Base-by-base conservation (phyloP, 2,888 invertebrate species). In the Brachyptera putata region DNA sequence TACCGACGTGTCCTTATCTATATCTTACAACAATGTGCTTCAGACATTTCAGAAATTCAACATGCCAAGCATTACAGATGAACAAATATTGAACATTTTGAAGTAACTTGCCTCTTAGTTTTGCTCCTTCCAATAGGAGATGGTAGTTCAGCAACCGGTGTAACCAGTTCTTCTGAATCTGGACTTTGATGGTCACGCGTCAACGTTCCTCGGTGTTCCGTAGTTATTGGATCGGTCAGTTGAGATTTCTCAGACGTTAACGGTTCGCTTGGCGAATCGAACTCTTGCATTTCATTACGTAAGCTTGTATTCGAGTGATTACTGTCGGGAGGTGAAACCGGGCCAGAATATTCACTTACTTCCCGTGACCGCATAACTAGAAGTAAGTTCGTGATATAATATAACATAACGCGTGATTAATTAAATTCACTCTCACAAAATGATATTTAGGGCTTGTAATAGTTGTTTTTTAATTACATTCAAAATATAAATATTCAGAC, bases 201-300 rank as follows among this genome's bases (percentile, higher is more conserved):
- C 39, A 75, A 70, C 26, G 75, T 73, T 64, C 76, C 74, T 63
- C 76, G 75, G 68, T 75, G 75, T 67, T 75, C 76, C 61, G 75
- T 67, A 66, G 71, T 73, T 24, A 76, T 61, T 1, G 73, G 68
- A 66, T 76, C 76, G 1, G 75, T 76, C 61, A 74, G 74, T 67
- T 75, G 75, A 14, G 71, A 70, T 61, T 72, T 71, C 63, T 77
- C 77, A 11, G 74, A 74, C 60, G 73, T 74, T 24, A 43, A 11
- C 43, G 43, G 67, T 66, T 14, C 73, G n/a, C 14, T 21, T 22
- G 14, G n/a, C n/a, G n/a, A n/a, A n/a, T n/a, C n/a, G n/a, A n/a
- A 16, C n/a, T 36, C 67, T 57, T 68, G 68, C 18, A 71, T 60
- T 49, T 72, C 72, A 66, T 72, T 71, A 43, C 68, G 66, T 26